Base-by-base conservation (phyloP, 53 echinoderm and acorn worm genomes). In the Hippasteria phrygiana region DNA sequence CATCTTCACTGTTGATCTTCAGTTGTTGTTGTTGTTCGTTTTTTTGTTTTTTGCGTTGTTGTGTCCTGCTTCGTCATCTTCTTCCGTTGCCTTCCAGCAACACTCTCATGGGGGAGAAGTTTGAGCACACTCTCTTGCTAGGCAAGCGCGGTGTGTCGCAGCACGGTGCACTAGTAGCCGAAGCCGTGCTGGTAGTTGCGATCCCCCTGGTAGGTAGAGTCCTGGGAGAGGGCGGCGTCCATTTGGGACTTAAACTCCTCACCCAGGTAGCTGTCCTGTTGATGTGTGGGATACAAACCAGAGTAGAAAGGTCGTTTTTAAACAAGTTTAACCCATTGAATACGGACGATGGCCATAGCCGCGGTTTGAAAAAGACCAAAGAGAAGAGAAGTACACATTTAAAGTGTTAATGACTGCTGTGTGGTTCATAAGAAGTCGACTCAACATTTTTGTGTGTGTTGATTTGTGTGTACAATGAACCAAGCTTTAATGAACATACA, bases 131-230 rank as follows among this genome's bases (percentile, higher is more conserved):
- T 71, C 66, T 22, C 75, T 82, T 38, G 83, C 76, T 89, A 53
- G 83, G 89, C 89, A 53, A 59, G 32, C 65, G 54, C 71, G 39
- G 65, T 37, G 37, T 40, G 81, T 39, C 69, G 78, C 65, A 63
- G 50, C 77, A 34, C 87, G 37, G 37, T 70, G 72, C 78, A 63
- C 93, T 95, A 97, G 87, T 95, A 93, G 72, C 93, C 95, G 76
- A 95, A 88, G 79, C 95, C 91, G 45, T 93, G 92, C 90, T 88
- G 90, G 89, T 93, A 97, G 93, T 97, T 97, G 35, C 97, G 90
- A 87, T 97, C 97, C 51, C 97, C 97, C 92, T 97, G 97, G 91
- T 97, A 97, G 78, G 97, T 97, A 80, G 97, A 97, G 90, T 97
- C 97, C 80, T 97, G 97, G 73, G 97, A 95, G 75, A 97, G 91